Conservation (phyloP, 2,888 invertebrate genomes). For the Ceratothoa steindachneri region DNA sequence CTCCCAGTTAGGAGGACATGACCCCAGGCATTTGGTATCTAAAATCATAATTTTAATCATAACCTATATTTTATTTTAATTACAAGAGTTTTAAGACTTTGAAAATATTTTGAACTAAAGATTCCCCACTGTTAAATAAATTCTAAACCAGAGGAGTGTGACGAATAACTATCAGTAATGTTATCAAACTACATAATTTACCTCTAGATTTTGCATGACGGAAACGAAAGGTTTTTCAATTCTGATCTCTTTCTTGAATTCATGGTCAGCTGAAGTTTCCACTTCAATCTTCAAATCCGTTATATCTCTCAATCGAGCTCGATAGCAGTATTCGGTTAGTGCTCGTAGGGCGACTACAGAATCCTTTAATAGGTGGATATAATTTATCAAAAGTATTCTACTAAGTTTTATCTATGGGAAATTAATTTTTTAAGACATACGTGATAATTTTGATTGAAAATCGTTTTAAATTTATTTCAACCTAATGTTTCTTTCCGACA, state of each 20-base stretch:
- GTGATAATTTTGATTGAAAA: not conserved
- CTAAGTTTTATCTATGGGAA: not conserved
- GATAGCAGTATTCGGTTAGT: constrained; percentile 55
- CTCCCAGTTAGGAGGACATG: constrained; percentile 53
- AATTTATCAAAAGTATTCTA: not conserved
- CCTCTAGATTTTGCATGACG: not conserved
- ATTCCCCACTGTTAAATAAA: too few species aligned
- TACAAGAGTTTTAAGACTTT: too few species aligned
- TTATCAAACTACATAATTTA: too few species aligned
- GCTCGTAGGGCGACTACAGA: constrained; percentile 58
- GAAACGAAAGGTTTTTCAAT: constrained; percentile 21
- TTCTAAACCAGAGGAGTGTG: too few species aligned
- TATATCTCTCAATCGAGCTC: constrained; percentile 54
- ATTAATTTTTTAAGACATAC: not conserved
- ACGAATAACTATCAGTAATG: too few species aligned
- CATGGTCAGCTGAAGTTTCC: constrained; percentile 52
- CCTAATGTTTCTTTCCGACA: too few species aligned
- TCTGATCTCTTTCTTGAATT: constrained; percentile 14
- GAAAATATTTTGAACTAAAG: too few species aligned
- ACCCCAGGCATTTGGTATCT: constrained; percentile 54
- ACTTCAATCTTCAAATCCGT: constrained; percentile 54
- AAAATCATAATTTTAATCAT: constrained; percentile 31
- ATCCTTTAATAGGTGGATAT: constrained; percentile 52
- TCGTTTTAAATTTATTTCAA: not conserved
- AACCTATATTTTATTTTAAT: not conserved